Conservation (phyloP, 2,888 invertebrate genomes). For the Tiliacea aurago region DNA sequence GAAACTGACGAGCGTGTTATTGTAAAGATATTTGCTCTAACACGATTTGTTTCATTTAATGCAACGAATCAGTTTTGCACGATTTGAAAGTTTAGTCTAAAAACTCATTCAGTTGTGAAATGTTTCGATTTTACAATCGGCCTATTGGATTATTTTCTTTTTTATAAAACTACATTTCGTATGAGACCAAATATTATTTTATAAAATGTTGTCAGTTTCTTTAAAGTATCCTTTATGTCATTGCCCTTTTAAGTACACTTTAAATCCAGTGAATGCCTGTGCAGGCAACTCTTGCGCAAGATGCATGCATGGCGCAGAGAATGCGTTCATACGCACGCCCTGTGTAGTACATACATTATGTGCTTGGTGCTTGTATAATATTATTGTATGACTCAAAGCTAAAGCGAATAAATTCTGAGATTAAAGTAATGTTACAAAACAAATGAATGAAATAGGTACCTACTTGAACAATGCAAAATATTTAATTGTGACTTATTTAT, state of each 20-base stretch:
- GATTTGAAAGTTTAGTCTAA: constrained; percentile 59
- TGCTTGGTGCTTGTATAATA: constrained; percentile 12
- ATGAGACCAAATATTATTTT: no score
- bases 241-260: constrained; percentile 11
- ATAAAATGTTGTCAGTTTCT: neutral
- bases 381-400: constrained; percentile 31
- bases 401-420: constrained; percentile 4
- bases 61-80: constrained; percentile 69
- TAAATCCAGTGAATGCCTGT: constrained; percentile 19
- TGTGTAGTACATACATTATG: neutral
- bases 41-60: constrained; percentile 64
- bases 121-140: constrained; percentile 11
- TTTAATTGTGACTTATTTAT: neutral
- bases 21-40: constrained; percentile 44
- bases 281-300: constrained; percentile 42
- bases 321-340: constrained; percentile 30
- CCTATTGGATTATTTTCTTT: constrained; percentile 1
- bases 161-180: neutral
- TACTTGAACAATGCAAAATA: neutral
- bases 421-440: constrained; percentile 3
- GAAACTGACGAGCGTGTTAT: constrained; percentile 36
- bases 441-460: constrained; percentile 2
- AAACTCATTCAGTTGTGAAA: constrained; percentile 42
- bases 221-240: neutral
- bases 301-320: constrained; percentile 16